Evolutionary conservation across 2,113 vertebrate genomes (phyloP).

Genomic region (Nerophis ophidion): DNA sequence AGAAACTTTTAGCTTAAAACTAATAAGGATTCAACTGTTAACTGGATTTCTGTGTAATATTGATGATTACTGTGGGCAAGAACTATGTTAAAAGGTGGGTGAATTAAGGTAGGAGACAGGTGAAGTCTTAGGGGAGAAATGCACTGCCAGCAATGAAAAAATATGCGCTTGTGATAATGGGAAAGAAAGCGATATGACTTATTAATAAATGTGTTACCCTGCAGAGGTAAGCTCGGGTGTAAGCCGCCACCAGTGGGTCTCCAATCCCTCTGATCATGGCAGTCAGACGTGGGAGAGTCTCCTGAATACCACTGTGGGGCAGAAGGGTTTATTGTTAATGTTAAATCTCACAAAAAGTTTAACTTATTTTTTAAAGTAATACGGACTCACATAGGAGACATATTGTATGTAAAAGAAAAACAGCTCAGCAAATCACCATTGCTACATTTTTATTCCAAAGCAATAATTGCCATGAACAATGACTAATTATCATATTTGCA

Average conservation of each 20-base stretch:
- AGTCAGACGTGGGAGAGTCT: constrained; percentile 86
- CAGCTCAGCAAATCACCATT: neutral
- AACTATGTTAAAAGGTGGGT: too few species aligned
- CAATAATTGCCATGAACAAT: too few species aligned
- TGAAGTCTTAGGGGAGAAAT: too few species aligned
- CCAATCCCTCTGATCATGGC: constrained; percentile 92
- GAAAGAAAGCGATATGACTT: neutral
- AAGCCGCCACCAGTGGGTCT: constrained; percentile 93
- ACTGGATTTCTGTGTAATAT: neutral
- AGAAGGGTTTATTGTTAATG: neutral
- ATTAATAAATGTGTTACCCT: constrained; percentile 70
- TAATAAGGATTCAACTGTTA: too few species aligned
- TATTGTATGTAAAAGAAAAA: too few species aligned
- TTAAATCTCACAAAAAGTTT: neutral
- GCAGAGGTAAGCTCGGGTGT: constrained; percentile 93
- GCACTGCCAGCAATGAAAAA: neutral
- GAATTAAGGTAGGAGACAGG: too few species aligned
- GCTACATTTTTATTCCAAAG: too few species aligned
- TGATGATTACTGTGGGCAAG: neutral
- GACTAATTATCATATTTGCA: too few species aligned
- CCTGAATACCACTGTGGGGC: constrained; percentile 81
- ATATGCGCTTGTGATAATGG: neutral
- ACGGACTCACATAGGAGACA: too few species aligned
- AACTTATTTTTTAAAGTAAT: too few species aligned
- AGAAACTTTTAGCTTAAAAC: too few species aligned